A percentile compares a stretch with the other conserved stretches of the same genome.
Evolutionary conservation across 2,113 vertebrate genomes (phyloP).

Genomic region (Sorex fumeus): DNA sequence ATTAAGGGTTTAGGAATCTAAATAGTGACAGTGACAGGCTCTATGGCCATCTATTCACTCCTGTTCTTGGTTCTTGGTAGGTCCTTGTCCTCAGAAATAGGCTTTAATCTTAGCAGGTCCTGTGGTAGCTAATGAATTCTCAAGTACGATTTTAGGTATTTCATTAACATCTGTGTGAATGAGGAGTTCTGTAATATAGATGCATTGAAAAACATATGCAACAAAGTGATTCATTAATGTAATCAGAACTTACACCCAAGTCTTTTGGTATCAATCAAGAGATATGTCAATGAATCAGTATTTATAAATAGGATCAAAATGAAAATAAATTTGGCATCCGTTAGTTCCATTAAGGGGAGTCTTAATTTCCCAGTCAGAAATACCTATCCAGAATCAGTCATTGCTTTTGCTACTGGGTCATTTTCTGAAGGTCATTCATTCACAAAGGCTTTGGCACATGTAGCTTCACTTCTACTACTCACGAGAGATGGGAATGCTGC

Average conservation of each 20-base stretch:
- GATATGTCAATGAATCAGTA: not conserved
- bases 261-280: not conserved
- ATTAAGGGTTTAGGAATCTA: slow-evolving; percentile 70
- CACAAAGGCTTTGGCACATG: not conserved
- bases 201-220: not conserved
- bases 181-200: not conserved
- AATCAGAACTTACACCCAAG: slow-evolving; percentile 10
- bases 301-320: slow-evolving; percentile 40
- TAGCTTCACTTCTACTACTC: too few species aligned
- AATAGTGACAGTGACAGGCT: slow-evolving; percentile 59
- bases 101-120: not conserved
- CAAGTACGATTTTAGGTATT: not conserved
- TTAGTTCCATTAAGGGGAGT: not conserved
- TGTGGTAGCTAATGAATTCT: not conserved
- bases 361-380: not conserved
- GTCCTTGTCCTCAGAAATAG: not conserved
- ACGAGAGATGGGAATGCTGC: too few species aligned
- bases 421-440: not conserved
- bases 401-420: not conserved
- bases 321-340: not conserved
- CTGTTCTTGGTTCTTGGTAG: not conserved
- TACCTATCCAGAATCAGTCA: not conserved
- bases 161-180: not conserved
- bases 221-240: not conserved
- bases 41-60: not conserved